Base-by-base conservation (phyloP, 2,113 vertebrate species). In the Actenoides lindsayi region DNA sequence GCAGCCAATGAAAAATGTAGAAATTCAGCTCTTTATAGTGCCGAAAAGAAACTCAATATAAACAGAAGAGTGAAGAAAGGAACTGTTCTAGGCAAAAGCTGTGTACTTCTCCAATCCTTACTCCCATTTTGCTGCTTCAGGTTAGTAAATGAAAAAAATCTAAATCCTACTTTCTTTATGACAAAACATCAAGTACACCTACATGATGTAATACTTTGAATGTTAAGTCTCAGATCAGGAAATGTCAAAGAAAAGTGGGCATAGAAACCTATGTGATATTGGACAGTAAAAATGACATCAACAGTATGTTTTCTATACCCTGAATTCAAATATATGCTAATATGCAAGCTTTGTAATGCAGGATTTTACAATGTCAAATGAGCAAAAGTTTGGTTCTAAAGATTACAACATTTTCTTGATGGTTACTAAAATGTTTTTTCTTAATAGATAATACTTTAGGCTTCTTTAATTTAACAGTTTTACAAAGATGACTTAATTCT, bases 141-240 rank as follows among this genome's bases (percentile, higher is more conserved):
- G 5, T 71, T 27, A 79, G 11, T 24, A 39, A 78, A 78, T 13
- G 0, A 5, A n/a, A 39, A n/a, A 51, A n/a, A 0, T 6, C 23
- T 30, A 46, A 83, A 18, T 5, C 1, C 8, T 75, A 67, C 4
- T 48, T 92, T 57, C 50, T 57, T 62, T 71, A 31, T n/a, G 21
- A 21, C 59, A 62, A 65, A 86, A 11, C 2, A 15, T 35, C 20
- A 79, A 12, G 16, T 30, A 75, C 82, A 33, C 4, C 13, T 7
- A 60, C 13, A 51, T 23, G 14, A 44, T 31, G 27, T 46, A 37
- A 69, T 71, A 59, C 4, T 57, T 81, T 35, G 23, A 75, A 63
- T 41, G 11, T 31, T 28, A 83, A 42, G 18, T 73, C 9, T 75
- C 23, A 46, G 15, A 82, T 35, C 7, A 63, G 42, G 13, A 80